Evolutionary conservation across 2,888 invertebrate genomes (phyloP).

Genomic region (Hybos culiciformis): DNA sequence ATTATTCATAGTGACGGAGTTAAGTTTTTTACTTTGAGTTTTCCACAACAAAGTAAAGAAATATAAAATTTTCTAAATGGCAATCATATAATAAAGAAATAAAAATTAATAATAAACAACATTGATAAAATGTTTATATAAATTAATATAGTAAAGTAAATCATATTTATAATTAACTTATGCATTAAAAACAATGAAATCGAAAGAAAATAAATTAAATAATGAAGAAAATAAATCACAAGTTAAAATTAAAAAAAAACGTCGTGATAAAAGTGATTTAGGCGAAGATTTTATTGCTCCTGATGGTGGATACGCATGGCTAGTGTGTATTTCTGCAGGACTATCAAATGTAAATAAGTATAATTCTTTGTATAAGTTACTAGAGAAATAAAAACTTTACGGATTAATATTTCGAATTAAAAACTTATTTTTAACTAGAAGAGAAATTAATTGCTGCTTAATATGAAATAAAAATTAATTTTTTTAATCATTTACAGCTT

Average conservation of each 20-base stretch:
- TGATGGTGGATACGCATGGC: conserved; percentile 64
- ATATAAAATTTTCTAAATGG: too few species aligned
- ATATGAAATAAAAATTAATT: neutral
- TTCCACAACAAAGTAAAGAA: too few species aligned
- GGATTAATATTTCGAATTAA: conserved; percentile 58
- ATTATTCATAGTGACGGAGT: too few species aligned
- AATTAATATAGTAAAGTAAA: too few species aligned
- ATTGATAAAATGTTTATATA: too few species aligned
- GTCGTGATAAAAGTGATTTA: conserved; percentile 32
- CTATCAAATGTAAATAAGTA: conserved; percentile 52
- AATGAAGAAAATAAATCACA: neutral
- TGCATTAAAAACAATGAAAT: too few species aligned
- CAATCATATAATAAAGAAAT: too few species aligned
- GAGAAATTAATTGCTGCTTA: too few species aligned
- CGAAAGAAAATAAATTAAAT: neutral
- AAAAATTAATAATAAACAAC: too few species aligned
- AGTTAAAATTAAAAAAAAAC: conserved; percentile 23
- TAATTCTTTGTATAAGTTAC: neutral
- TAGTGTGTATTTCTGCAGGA: conserved; percentile 56
- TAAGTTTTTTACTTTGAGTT: too few species aligned
- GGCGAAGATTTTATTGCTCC: conserved; percentile 49
- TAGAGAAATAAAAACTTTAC: conserved; percentile 40
- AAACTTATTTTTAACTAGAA: too few species aligned
- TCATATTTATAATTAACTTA: too few species aligned
- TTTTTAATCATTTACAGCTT: neutral